Percentiles rank a stretch among this genome's conserved stretches.
phyloP scores from a whole-genome alignment of 1,140 invertebrate genomes.

The Papilio polytes region DNA sequence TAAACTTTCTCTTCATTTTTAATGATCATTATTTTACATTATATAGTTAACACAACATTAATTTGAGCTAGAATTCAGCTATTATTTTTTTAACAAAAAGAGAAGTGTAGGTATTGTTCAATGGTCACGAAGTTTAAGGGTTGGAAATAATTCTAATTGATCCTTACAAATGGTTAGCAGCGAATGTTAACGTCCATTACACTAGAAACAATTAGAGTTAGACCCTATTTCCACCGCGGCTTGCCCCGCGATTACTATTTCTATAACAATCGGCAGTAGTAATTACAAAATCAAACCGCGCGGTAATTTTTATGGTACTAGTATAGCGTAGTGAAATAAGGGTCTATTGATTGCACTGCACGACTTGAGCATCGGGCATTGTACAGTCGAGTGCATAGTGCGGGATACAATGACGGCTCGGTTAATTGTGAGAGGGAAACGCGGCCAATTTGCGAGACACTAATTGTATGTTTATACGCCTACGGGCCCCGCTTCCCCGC shows the following conservation, averaged over 20 bases:
- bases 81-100: neutral
- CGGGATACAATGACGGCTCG: constrained; percentile 31
- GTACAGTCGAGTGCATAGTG: constrained; percentile 4
- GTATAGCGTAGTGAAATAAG: neutral
- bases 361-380: constrained; percentile 16
- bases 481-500: neutral
- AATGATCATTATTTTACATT: no score
- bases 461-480: constrained; percentile 34
- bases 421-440: constrained; percentile 38
- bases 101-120: neutral
- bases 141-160: constrained; percentile 17
- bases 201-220: constrained; percentile 32
- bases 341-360: constrained; percentile 27
- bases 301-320: neutral
- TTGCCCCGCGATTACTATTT: neutral
- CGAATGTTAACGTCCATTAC: constrained; percentile 12
- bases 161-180: constrained; percentile 3
- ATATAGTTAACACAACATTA: neutral
- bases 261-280: neutral
- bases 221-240: neutral
- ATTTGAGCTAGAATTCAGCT: neutral
- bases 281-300: no score
- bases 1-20: neutral
- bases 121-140: neutral
- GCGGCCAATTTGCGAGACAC: constrained; percentile 38